Evolutionary conservation across 2,888 invertebrate genomes (phyloP), one percentile per base, ranked within the genome.

Genomic region (Gibbula magus): DNA sequence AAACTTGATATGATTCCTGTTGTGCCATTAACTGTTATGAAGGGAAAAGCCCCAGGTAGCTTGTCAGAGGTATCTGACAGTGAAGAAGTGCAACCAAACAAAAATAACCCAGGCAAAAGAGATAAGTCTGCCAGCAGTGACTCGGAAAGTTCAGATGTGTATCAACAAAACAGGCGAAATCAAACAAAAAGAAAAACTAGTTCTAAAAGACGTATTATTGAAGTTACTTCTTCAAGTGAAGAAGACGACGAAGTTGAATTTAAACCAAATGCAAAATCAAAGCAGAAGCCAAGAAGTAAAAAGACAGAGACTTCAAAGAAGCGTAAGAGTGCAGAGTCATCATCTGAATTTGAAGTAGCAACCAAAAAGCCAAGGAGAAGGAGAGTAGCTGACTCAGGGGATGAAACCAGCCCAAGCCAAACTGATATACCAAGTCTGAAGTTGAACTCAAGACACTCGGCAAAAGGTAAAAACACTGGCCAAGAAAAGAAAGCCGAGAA

Each of bases 1-100:
- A 61, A 61, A 18, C 61, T 61, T 25, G 61, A 61, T 61, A 61
- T 61, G 61, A 22, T 61, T 29, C 61, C 61, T 61, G 61, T 61
- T 61, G 61, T 61, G 25, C 61, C 61, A 16, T 25, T 61, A 29
- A 61, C 61, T 61, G 25, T 61, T 16, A 25, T 61, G 29, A 61
- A 61, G 25, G 61, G 29, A 29, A 61, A 61, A 29, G 13, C 10
- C 0, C 25, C 10, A 61, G 25, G 29, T 25, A 61, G 29, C 16
- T 0, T 16, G 18, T 61, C 61, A 22, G 13, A n/a, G 56, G 20
- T 20, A 22, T 20, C 2, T 56, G 61, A 29, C 29, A 3, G 29
- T 61, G 61, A 61, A 29, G 29, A 61, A 8, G 29, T 16, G 29
- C 29, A 61, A 25, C 25, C 7, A 29, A 20, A 25, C 18, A 61